A percentile compares a stretch with the other conserved stretches of the same genome.
These are phyloP conservation scores for Adoxophyes honmai DNA, from an alignment of 1,140 invertebrate species.

Conservation along the genomic window DNA sequence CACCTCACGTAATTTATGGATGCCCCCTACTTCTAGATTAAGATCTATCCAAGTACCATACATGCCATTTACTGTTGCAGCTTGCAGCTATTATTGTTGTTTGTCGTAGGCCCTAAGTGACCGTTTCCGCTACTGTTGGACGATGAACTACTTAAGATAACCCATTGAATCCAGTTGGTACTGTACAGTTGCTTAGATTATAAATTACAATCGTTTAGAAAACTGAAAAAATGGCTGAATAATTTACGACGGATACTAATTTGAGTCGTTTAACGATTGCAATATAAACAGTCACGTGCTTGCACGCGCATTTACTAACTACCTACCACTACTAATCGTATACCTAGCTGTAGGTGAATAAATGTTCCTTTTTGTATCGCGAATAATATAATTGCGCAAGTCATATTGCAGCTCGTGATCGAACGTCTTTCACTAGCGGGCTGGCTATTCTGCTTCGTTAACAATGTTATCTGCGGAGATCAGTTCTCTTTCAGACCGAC, in stretches of 20 bases:
- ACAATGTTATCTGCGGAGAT: conserved; percentile 15
- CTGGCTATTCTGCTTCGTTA: conserved; percentile 8
- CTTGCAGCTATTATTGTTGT: background rate
- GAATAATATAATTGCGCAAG: conserved; percentile 5
- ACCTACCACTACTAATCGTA: too few species aligned
- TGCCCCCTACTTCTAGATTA: background rate
- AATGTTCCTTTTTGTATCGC: background rate
- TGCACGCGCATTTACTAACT: too few species aligned
- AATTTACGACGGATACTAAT: background rate
- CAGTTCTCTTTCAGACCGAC: conserved; percentile 18
- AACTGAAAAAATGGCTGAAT: background rate
- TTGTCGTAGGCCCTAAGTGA: background rate
- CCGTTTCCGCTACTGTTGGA: conserved; percentile 1
- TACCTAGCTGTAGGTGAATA: too few species aligned
- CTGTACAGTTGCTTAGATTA: background rate
- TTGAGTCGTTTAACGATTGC: background rate
- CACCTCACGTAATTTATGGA: too few species aligned
- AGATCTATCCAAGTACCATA: background rate
- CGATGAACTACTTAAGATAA: background rate
- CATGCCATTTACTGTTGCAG: too few species aligned
- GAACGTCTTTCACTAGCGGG: conserved; percentile 3
- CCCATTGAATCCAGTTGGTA: background rate
- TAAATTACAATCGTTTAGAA: background rate
- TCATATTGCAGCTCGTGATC: conserved; percentile 8
- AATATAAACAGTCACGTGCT: too few species aligned